These are phyloP conservation scores for Acrocephalus kingi DNA, from an alignment of 2,113 vertebrate species.

Conservation along the genomic window DNA sequence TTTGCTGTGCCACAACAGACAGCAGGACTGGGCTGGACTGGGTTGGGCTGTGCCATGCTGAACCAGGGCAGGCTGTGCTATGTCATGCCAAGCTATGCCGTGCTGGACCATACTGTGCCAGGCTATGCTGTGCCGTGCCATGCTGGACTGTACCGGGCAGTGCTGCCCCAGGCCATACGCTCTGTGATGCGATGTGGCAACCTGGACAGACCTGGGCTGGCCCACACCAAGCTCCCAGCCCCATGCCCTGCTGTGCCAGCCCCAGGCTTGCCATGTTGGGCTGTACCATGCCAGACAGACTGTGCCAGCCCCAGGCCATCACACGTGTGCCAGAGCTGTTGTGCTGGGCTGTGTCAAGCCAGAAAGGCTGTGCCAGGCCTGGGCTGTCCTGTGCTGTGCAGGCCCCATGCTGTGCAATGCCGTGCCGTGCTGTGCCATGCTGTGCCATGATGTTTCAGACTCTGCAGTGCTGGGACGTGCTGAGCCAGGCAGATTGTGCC, in stretches of 20 bases:
- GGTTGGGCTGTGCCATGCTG: background rate
- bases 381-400: background rate
- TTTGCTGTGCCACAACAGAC: background rate
- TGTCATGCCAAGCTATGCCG: background rate
- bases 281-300: background rate
- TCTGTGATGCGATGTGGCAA: background rate
- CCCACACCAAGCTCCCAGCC: background rate
- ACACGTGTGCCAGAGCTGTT: background rate
- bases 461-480: background rate
- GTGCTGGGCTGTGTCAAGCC: background rate
- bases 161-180: background rate
- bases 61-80: background rate
- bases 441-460: background rate
- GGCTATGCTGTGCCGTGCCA: background rate
- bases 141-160: background rate
- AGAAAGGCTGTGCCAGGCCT: background rate
- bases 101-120: background rate
- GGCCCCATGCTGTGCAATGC: background rate
- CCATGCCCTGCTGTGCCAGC: background rate
- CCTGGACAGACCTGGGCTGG: background rate
- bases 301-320: background rate
- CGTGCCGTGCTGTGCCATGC: background rate
- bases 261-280: background rate
- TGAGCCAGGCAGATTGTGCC: background rate
- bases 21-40: no score